Percentiles rank a stretch among this genome's conserved stretches.
Conservation (phyloP, 2,888 invertebrate species). For the Galeopsomyia nigrocyanea region DNA sequence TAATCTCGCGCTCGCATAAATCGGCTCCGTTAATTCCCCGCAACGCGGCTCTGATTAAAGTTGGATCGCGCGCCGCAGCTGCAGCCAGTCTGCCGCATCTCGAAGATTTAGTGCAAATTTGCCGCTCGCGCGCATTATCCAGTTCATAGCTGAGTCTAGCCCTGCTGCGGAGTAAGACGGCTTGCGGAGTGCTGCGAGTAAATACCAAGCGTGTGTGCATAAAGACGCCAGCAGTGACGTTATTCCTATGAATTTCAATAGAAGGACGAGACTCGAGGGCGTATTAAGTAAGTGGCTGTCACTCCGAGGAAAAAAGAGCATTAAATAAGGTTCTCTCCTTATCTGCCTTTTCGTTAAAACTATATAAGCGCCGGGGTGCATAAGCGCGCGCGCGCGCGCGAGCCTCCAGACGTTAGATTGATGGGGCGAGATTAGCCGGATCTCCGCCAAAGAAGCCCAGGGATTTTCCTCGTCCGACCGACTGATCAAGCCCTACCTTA, state of each 20-base stretch:
- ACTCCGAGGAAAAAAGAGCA: conserved; percentile 46
- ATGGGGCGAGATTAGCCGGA: conserved; percentile 63
- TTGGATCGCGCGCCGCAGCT: conserved; percentile 49
- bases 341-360: conserved; percentile 49
- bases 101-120: conserved; percentile 22
- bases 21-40: conserved; percentile 58
- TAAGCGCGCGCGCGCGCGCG: conserved; percentile 48
- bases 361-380: conserved; percentile 50
- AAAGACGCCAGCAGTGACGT: neutral
- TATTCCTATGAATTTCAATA: conserved; percentile 7
- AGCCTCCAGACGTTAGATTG: conserved; percentile 61
- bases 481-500: conserved; percentile 51
- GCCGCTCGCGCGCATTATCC: too few species aligned
- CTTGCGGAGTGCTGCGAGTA: too few species aligned
- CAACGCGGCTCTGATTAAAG: conserved; percentile 59
- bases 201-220: too few species aligned
- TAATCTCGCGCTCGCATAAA: conserved; percentile 57
- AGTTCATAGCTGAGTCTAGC: too few species aligned
- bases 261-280: neutral
- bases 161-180: too few species aligned
- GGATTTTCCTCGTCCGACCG: conserved; percentile 48
- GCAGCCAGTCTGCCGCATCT: conserved; percentile 30
- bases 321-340: conserved; percentile 45
- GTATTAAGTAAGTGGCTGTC: conserved; percentile 12
- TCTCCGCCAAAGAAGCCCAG: conserved; percentile 55